Conservation (phyloP, 2,113 vertebrate species). For the Mola mola region DNA sequence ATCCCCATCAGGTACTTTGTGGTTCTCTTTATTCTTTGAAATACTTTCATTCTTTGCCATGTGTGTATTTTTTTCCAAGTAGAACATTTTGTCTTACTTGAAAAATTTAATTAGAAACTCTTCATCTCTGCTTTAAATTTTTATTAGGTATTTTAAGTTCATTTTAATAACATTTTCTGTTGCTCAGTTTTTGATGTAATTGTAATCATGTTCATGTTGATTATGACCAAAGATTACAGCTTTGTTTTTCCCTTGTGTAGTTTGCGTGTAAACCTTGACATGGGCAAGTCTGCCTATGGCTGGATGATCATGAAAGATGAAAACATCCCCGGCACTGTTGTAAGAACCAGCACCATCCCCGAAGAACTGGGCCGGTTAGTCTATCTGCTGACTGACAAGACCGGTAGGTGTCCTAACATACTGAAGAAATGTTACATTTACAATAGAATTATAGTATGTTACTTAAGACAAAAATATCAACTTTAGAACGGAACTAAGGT, state of each 20-base stretch:
- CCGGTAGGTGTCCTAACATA: constrained; percentile 80
- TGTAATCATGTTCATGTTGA: not conserved
- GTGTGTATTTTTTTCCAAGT: no score
- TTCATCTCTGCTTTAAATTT: no score
- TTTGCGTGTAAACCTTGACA: constrained; percentile 96
- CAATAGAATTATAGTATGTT: no score
- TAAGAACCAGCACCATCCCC: constrained; percentile 97
- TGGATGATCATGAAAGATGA: constrained; percentile 99
- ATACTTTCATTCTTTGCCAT: not conserved
- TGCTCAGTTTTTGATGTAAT: no score
- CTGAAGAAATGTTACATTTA: not conserved
- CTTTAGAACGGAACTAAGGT: no score
- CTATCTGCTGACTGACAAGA: constrained; percentile 97
- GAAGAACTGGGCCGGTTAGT: constrained; percentile 95
- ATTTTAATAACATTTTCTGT: no score
- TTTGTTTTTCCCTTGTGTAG: constrained; percentile 72
- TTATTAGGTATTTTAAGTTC: no score
- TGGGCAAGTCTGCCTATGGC: constrained; percentile 97
- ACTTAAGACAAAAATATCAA: no score
- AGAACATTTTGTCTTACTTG: no score
- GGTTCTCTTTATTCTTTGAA: not conserved
- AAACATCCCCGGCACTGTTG: constrained; percentile 95
- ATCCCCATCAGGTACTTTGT: constrained; percentile 94
- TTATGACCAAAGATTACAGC: not conserved
- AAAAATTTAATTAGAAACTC: no score